phyloP scores from a whole-genome alignment of 1,140 invertebrate species.

The Drosophila athabasca region DNA sequence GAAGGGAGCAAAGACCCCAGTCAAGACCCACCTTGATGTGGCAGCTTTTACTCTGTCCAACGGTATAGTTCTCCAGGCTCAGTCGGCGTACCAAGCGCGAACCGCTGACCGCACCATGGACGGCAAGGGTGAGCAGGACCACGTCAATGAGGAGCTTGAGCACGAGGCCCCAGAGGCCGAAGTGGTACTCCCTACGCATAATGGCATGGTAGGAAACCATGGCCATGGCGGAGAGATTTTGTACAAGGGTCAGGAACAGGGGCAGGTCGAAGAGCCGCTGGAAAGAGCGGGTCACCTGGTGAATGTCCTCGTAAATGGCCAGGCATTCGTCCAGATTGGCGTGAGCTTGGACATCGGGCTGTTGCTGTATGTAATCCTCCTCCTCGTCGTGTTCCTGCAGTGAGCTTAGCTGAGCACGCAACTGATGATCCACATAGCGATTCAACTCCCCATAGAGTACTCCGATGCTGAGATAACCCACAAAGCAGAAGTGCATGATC shows the following conservation, averaged over 20 bases:
- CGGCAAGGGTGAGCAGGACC: constrained; percentile 48
- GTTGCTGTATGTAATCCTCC: neutral
- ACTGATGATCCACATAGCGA: constrained; percentile 34
- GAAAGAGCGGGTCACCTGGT: constrained; percentile 25
- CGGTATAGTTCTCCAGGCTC: constrained; percentile 55
- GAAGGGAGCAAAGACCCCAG: too few species aligned
- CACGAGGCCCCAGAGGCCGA: constrained; percentile 20
- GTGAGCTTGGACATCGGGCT: neutral
- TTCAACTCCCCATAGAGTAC: constrained; percentile 54
- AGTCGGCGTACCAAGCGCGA: constrained; percentile 40
- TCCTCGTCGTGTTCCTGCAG: neutral
- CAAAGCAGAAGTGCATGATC: constrained; percentile 39
- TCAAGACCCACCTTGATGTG: constrained; percentile 33
- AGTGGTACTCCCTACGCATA: neutral
- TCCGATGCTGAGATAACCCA: constrained; percentile 57
- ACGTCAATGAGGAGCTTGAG: constrained; percentile 45
- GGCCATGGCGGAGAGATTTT: constrained; percentile 31
- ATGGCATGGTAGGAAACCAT: constrained; percentile 38
- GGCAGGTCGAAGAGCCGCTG: constrained; percentile 52
- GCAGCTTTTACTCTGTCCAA: constrained; percentile 30
- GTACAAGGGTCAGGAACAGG: constrained; percentile 31
- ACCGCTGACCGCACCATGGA: constrained; percentile 35
- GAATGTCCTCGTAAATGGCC: constrained; percentile 53
- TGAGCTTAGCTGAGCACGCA: constrained; percentile 19
- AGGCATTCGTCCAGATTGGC: constrained; percentile 46